phyloP scores from a whole-genome alignment of 2,888 invertebrate species.

The Tetragonisca angustula region DNA sequence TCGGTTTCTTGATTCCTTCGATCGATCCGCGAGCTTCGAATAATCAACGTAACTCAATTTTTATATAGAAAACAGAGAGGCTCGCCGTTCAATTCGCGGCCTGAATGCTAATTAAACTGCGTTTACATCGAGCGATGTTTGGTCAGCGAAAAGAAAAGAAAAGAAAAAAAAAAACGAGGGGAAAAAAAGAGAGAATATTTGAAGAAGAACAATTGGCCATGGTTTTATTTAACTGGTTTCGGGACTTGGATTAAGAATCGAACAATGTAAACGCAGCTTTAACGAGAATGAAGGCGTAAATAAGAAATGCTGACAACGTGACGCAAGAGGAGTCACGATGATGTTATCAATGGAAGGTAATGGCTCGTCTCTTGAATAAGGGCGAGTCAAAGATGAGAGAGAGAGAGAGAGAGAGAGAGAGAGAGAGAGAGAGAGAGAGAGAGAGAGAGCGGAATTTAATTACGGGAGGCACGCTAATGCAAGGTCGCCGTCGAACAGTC shows the following conservation, averaged over 20 bases:
- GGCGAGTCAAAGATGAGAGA: background rate
- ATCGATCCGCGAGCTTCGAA: background rate
- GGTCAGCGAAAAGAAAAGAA: no score
- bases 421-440: no score
- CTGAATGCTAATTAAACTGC: no score
- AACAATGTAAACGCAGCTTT: background rate
- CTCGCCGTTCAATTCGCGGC: no score
- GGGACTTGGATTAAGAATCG: background rate
- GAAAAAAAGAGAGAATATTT: no score
- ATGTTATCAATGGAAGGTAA: constrained; percentile 40
- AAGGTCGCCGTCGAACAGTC: constrained; percentile 49
- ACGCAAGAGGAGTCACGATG: constrained; percentile 3
- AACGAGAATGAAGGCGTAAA: background rate
- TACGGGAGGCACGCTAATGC: constrained; percentile 50
- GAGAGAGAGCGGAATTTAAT: constrained; percentile 50
- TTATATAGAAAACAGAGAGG: no score
- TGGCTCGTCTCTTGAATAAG: constrained; percentile 44
- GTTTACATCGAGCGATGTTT: no score
- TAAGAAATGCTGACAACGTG: constrained; percentile 6
- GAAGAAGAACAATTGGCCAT: no score
- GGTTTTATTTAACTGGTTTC: no score
- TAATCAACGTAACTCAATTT: no score
- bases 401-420: background rate
- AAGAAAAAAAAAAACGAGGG: no score
- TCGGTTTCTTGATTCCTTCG: constrained; percentile 9